Percentiles rank a stretch among this genome's conserved stretches.
Evolutionary conservation across 2,113 vertebrate species (phyloP).

Genomic region (Nesoenas mayeri): DNA sequence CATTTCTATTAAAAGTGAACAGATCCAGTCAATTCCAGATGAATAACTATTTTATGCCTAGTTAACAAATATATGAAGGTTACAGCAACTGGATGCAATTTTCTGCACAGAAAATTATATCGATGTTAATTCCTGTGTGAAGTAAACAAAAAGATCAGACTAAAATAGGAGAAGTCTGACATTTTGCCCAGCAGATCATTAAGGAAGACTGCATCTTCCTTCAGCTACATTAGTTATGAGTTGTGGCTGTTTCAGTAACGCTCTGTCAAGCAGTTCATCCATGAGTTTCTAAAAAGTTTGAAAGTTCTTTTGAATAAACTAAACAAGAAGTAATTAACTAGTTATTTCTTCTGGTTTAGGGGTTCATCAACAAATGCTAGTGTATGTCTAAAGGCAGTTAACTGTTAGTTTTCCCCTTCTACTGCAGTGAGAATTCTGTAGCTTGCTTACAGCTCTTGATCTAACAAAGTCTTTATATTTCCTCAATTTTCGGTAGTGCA

Average conservation of each 20-base stretch:
- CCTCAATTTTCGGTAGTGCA: not conserved
- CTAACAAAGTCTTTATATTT: not conserved
- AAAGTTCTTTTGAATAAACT: not conserved
- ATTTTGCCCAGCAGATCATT: not conserved
- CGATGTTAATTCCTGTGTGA: rapidly evolving
- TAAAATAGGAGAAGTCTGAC: not conserved
- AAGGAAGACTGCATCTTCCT: not conserved
- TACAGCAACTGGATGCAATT: not conserved
- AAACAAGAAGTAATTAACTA: not conserved
- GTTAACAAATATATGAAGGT: not conserved
- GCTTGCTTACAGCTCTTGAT: not conserved
- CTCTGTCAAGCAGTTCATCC: not conserved
- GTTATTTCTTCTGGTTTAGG: not conserved
- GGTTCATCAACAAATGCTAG: not conserved
- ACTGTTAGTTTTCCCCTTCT: not conserved
- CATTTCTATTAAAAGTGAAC: not conserved
- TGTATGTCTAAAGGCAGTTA: not conserved
- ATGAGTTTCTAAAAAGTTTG: not conserved
- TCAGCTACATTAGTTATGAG: not conserved
- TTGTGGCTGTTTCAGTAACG: not conserved
- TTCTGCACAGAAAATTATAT: not conserved
- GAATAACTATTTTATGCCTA: not conserved
- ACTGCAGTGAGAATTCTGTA: not conserved
- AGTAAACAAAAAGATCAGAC: not conserved
- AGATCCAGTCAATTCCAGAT: not conserved